Percentiles rank a stretch among this genome's conserved stretches.
Evolutionary conservation across 2,797 vertebrate genomes (phyloP).

Genomic region (Eptatretus atami): DNA sequence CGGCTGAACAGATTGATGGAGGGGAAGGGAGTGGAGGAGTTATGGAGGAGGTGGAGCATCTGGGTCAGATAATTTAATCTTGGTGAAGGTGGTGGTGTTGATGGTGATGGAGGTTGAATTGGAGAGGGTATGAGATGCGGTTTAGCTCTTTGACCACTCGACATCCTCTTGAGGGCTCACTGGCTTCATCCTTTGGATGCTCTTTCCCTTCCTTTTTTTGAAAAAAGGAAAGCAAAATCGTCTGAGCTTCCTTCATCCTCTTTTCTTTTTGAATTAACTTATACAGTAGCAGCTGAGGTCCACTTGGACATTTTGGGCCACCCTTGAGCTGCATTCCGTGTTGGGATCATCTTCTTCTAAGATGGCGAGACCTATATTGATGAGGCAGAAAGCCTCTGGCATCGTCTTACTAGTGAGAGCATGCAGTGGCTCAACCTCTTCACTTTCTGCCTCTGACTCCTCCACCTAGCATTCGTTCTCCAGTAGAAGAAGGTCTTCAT

Average conservation of each 20-base stretch:
- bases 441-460: neutral
- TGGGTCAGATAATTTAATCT: too few relatives aligned
- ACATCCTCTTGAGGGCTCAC: neutral
- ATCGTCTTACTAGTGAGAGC: neutral
- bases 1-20: too few relatives aligned
- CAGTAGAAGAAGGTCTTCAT: neutral
- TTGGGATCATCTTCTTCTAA: neutral
- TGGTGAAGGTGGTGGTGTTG: too few relatives aligned
- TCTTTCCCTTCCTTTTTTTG: neutral
- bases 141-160: too few relatives aligned
- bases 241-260: neutral
- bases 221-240: neutral
- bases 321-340: neutral
- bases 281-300: neutral
- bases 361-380: neutral
- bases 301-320: neutral
- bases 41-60: too few relatives aligned
- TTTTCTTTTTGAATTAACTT: neutral
- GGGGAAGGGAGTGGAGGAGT: too few relatives aligned
- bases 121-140: too few relatives aligned
- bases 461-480: neutral
- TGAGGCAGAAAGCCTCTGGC: neutral
- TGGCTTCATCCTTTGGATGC: neutral
- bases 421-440: neutral
- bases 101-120: too few relatives aligned